A percentile compares a stretch with the other conserved stretches of the same genome.
Conservation (phyloP, 2,888 invertebrate species). For the Melipona bicolor region DNA sequence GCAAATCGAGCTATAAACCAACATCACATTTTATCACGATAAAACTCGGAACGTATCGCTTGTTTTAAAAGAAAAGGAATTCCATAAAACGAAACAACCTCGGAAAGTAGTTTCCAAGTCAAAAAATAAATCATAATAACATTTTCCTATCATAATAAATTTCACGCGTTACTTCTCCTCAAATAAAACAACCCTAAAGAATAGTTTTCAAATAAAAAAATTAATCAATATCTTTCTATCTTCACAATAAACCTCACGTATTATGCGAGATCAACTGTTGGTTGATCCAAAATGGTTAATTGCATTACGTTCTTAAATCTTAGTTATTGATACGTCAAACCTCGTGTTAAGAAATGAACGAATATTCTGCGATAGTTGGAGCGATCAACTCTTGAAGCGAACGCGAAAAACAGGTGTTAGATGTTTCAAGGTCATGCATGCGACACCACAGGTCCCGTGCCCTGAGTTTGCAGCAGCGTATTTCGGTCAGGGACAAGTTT, state of each 20-base stretch:
- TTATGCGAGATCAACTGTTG: too few relatives aligned
- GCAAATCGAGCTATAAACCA: not conserved
- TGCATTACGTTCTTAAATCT: too few relatives aligned
- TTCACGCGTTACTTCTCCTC: too few relatives aligned
- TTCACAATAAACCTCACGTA: too few relatives aligned
- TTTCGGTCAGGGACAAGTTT: constrained; percentile 51
- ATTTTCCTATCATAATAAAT: too few relatives aligned
- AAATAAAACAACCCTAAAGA: too few relatives aligned
- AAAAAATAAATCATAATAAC: not conserved
- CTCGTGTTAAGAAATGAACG: too few relatives aligned
- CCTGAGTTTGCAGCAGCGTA: constrained; percentile 10
- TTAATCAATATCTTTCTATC: too few relatives aligned
- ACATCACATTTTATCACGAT: too few relatives aligned
- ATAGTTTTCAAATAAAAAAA: too few relatives aligned
- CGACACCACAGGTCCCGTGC: constrained; percentile 22
- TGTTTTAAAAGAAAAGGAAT: not conserved
- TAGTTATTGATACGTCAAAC: too few relatives aligned
- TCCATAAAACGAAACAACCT: not conserved
- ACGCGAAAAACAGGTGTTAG: constrained; percentile 16
- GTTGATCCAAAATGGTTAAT: too few relatives aligned
- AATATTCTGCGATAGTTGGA: not conserved
- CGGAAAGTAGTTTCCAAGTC: not conserved
- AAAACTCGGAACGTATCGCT: not conserved
- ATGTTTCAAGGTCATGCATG: constrained; percentile 24
- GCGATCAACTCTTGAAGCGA: not conserved